Evolutionary conservation across 2,888 invertebrate genomes (phyloP).

Genomic region (Meiosimyza decipiens): DNA sequence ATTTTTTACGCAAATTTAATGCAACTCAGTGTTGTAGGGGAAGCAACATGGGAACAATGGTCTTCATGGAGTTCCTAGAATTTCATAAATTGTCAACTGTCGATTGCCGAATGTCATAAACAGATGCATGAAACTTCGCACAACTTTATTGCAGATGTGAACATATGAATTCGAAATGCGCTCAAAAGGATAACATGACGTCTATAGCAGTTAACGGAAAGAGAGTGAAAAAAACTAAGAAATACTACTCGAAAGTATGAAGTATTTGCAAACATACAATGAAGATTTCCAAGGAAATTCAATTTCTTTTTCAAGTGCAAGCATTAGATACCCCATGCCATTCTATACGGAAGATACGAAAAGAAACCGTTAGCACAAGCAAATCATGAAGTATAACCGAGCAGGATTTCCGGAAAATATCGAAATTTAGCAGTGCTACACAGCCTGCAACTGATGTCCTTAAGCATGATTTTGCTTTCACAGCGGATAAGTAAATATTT

Average conservation of each 20-base stretch:
- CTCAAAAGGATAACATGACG: slow-evolving; percentile 28
- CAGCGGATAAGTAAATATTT: not conserved
- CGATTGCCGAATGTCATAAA: slow-evolving; percentile 25
- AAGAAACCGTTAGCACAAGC: not conserved
- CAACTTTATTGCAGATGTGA: slow-evolving; percentile 21
- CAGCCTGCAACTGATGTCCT: not conserved
- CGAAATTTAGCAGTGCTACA: not conserved
- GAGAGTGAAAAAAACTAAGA: not conserved
- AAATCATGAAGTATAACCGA: slow-evolving; percentile 3
- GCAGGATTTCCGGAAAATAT: slow-evolving; percentile 11
- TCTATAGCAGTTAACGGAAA: not conserved
- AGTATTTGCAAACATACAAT: too few relatives aligned
- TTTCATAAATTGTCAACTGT: slow-evolving; percentile 10
- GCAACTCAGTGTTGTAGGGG: too few relatives aligned
- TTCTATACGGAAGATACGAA: not conserved
- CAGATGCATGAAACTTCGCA: slow-evolving; percentile 29
- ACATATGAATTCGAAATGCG: slow-evolving; percentile 6
- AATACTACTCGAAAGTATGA: too few relatives aligned
- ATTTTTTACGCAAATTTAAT: too few relatives aligned
- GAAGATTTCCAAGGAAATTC: not conserved
- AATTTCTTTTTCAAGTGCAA: slow-evolving; percentile 6
- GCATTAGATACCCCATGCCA: not conserved
- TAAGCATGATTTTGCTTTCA: not conserved
- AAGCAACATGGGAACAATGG: too few relatives aligned
- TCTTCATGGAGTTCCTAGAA: not conserved